These are phyloP conservation scores for Nerophis lumbriciformis DNA, from an alignment of 2,113 vertebrate genomes.

Conservation along the genomic window DNA sequence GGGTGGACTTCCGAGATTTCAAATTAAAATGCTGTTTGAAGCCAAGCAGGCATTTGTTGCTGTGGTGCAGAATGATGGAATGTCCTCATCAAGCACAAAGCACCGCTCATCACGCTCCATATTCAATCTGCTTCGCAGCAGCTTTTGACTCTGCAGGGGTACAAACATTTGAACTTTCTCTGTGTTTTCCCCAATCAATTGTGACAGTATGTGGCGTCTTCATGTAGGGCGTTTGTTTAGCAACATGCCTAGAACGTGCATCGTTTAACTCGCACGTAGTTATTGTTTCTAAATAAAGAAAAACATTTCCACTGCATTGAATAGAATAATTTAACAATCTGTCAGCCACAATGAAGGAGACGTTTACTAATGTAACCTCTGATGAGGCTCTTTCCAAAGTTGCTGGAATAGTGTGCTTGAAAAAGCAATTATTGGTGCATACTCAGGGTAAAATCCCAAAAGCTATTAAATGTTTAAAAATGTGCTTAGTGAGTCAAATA, in stretches of 20 bases:
- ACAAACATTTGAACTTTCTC: conserved; percentile 15
- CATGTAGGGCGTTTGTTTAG: conserved; percentile 35
- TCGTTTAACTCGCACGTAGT: conserved; percentile 35
- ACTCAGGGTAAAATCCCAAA: background rate
- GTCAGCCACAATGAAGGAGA: conserved; percentile 11
- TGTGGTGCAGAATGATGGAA: conserved; percentile 37
- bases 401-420: background rate
- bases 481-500: background rate
- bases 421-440: background rate
- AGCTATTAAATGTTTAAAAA: conserved; percentile 5
- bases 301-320: conserved; percentile 22
- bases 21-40: conserved; percentile 28
- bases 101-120: conserved; percentile 30
- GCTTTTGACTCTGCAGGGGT: conserved; percentile 18
- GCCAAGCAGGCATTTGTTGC: conserved; percentile 11
- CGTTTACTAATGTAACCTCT: conserved; percentile 6
- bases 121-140: conserved; percentile 31
- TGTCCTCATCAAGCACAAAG: conserved; percentile 37
- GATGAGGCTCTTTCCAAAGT: background rate
- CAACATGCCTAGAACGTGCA: conserved; percentile 32
- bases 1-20: conserved; percentile 6
- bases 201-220: conserved; percentile 31
- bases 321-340: conserved; percentile 29
- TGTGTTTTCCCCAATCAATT: conserved; percentile 22
- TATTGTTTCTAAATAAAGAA: conserved; percentile 35